phyloP scores from a whole-genome alignment of 2,888 invertebrate genomes.

The Gastrophysa polygoni region DNA sequence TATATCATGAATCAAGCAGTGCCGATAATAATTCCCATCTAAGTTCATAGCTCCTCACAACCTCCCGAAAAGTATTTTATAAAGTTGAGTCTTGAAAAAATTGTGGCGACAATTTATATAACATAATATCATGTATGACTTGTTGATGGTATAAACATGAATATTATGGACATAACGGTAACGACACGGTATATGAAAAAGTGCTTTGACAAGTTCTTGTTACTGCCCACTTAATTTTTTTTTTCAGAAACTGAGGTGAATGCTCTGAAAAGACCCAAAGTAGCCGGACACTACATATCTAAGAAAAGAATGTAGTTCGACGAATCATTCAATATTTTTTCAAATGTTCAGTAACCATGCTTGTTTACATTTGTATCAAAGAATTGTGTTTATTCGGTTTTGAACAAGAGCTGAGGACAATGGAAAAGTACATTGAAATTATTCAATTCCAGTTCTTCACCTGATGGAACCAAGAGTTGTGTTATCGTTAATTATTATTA shows the following conservation, averaged over 20 bases:
- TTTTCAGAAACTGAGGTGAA: conserved; percentile 12
- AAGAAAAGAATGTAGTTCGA: background rate
- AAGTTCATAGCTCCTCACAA: too few relatives aligned
- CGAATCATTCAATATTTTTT: background rate
- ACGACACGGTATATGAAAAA: background rate
- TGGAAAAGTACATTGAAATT: too few relatives aligned
- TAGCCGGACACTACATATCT: background rate
- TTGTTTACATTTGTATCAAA: too few relatives aligned
- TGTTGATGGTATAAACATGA: background rate
- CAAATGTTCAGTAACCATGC: too few relatives aligned
- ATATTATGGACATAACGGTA: background rate
- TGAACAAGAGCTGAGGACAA: too few relatives aligned
- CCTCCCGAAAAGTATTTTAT: too few relatives aligned
- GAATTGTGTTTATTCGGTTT: too few relatives aligned
- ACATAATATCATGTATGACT: background rate
- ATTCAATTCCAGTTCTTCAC: too few relatives aligned
- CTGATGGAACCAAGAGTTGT: too few relatives aligned
- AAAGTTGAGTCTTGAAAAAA: background rate
- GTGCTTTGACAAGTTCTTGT: background rate
- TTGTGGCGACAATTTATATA: background rate
- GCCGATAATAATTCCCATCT: too few relatives aligned
- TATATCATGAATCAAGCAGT: too few relatives aligned
- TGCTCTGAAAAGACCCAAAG: background rate
- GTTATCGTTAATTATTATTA: too few relatives aligned
- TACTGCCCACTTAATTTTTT: background rate